Conservation (phyloP, 1,140 invertebrate species). For the Colletes latitarsis region DNA sequence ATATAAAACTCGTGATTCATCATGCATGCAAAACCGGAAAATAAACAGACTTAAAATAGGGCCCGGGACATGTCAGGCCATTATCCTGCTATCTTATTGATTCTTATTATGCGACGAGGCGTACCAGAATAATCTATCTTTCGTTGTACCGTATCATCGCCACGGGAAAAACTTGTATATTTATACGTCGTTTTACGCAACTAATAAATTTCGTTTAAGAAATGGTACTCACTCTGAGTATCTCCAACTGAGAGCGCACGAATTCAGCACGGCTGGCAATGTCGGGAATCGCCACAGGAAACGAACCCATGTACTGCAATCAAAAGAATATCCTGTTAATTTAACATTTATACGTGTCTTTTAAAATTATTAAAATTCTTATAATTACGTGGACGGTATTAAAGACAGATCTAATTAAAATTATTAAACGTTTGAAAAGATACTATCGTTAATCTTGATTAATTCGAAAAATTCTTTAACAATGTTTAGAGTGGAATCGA, state of each 20-base stretch:
- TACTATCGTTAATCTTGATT: no score
- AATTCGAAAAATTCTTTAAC: no score
- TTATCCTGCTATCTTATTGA: constrained; percentile 71
- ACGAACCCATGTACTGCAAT: constrained; percentile 89
- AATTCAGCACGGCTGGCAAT: constrained; percentile 84
- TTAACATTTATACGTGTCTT: not conserved
- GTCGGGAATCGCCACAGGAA: constrained; percentile 86
- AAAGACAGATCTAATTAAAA: not conserved
- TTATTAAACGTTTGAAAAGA: no score
- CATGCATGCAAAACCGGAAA: constrained; percentile 66
- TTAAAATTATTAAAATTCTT: not conserved
- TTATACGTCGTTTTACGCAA: no score
- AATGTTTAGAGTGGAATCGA: no score
- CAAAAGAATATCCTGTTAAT: constrained; percentile 52
- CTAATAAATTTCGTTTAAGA: constrained; percentile 23
- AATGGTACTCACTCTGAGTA: constrained; percentile 83
- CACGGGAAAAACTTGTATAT: not conserved
- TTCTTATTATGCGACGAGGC: constrained; percentile 73
- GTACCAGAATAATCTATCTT: constrained; percentile 71
- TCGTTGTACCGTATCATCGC: constrained; percentile 19
- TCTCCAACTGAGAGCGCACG: constrained; percentile 83
- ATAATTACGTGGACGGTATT: not conserved
- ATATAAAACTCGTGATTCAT: constrained; percentile 64
- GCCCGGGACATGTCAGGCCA: constrained; percentile 51
- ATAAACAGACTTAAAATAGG: constrained; percentile 64